Evolutionary conservation across 2,888 invertebrate species (phyloP).

Genomic region (Venusia cambrica): DNA sequence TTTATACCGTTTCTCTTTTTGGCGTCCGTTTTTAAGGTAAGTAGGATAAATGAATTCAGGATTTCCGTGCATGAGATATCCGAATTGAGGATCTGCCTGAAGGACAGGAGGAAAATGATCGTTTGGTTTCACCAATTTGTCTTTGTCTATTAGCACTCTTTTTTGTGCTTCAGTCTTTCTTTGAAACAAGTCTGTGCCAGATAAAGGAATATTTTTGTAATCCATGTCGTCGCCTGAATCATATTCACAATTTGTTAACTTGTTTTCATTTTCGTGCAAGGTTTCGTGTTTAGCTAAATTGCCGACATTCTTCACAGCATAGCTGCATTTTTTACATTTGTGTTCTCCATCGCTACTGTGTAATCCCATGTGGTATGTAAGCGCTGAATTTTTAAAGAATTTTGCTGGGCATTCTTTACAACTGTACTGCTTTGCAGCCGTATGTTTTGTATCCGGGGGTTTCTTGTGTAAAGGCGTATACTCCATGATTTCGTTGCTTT

Average conservation of each 20-base stretch:
- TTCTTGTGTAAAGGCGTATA: slow-evolving; percentile 44
- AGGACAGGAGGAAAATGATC: slow-evolving; percentile 77
- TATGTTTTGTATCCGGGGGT: slow-evolving; percentile 48
- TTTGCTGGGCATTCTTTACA: slow-evolving; percentile 87
- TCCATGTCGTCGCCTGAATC: slow-evolving; percentile 74
- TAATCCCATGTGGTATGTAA: slow-evolving; percentile 85
- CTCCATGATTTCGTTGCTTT: slow-evolving; percentile 47
- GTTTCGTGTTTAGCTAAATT: slow-evolving; percentile 85
- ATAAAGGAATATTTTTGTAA: slow-evolving; percentile 80
- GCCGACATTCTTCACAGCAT: slow-evolving; percentile 84
- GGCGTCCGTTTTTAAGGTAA: slow-evolving; percentile 86
- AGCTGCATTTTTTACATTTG: slow-evolving; percentile 86
- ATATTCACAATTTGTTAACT: slow-evolving; percentile 57
- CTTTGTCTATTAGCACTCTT: slow-evolving; percentile 70
- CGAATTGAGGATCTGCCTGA: slow-evolving; percentile 84
- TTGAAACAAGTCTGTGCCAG: slow-evolving; percentile 84
- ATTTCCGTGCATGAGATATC: slow-evolving; percentile 86
- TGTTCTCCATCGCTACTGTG: slow-evolving; percentile 84
- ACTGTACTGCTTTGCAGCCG: slow-evolving; percentile 65
- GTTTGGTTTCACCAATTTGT: slow-evolving; percentile 74
- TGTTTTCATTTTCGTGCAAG: slow-evolving; percentile 70
- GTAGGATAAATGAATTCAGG: slow-evolving; percentile 89
- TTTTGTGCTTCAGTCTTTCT: slow-evolving; percentile 82
- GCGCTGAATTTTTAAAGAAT: slow-evolving; percentile 86
- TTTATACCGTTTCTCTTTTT: slow-evolving; percentile 89